Evolutionary conservation across 2,113 vertebrate genomes (phyloP), one percentile per base, ranked within the genome.

Genomic region (Nothobranchius furzeri): DNA sequence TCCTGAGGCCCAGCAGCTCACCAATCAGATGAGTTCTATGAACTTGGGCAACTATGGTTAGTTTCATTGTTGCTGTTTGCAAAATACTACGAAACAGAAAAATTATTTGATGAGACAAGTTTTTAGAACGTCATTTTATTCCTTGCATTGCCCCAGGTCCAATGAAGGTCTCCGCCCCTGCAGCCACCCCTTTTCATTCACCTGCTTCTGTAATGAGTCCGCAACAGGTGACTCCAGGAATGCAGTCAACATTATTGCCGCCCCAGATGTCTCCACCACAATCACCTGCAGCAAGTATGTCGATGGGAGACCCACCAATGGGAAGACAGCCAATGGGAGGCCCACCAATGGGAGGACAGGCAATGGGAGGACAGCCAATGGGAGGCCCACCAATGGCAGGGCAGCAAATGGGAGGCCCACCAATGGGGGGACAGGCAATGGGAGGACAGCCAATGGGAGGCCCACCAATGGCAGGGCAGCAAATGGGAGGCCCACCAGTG

Each of bases 41-140:
- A 95, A 95, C 45, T 79, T 99, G 69, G 92, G 93, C 59, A 93
- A 76, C 84, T 95, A 95, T 59, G 95, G 96, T 98, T 93, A 79
- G 64, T 58, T 65, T 58, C 6, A 30, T 47, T 17, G 55, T 60
- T 35, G 55, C 25, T 30, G 35, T 36, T 49, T 2, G 10, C 9
- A 20, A 2, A 59, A 40, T 40, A 4, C n/a, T 36, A 20, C 3
- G 7, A 40, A 40, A 9, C 37, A 40, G 6, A 40, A 40, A 40
- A 2, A 7, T 40, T 9, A 40, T 5, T 40, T 40, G 37, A 54
- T 37, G 5, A n/a, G 17, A n/a, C 24, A 5, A 37, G 5, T 43
- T 43, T 25, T 55, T 36, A 3, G 30, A 71, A 59, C 35, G 30
- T 30, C 10, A 25, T 13, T 2, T 10, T 40, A 11, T 75, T 45